phyloP scores from a whole-genome alignment of 2,797 vertebrate species.

The Amazona ochrocephala region DNA sequence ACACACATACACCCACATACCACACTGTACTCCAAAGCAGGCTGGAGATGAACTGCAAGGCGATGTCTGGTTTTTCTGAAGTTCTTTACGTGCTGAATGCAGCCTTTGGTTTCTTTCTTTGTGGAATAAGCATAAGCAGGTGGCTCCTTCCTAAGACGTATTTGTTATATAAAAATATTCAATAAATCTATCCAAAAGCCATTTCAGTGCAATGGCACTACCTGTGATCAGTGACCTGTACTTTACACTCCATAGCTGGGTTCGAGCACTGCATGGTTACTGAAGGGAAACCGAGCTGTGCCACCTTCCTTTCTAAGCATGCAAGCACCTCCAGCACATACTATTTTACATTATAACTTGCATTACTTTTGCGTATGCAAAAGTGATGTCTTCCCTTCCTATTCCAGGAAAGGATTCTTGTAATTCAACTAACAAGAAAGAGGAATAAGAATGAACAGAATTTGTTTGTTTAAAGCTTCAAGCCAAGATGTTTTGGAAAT shows the following conservation, averaged over 20 bases:
- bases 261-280: background rate
- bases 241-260: background rate
- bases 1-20: background rate
- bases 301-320: background rate
- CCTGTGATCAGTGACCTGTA: background rate
- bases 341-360: background rate
- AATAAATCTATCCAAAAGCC: background rate
- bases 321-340: background rate
- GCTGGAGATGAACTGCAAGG: background rate
- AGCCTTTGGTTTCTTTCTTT: background rate
- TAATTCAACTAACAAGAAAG: background rate
- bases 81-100: accelerated
- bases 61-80: too few species aligned
- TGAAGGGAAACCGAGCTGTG: background rate
- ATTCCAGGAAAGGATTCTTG: background rate
- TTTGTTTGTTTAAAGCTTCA: background rate
- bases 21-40: accelerated
- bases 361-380: too few species aligned
- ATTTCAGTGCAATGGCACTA: background rate
- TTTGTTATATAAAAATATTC: background rate
- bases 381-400: background rate
- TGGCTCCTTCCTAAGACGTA: background rate
- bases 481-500: background rate
- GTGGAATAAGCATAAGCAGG: background rate
- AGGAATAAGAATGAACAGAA: background rate